Evolutionary conservation across 2,888 invertebrate species (phyloP).

Genomic region (Lepidochrysops patricia): DNA sequence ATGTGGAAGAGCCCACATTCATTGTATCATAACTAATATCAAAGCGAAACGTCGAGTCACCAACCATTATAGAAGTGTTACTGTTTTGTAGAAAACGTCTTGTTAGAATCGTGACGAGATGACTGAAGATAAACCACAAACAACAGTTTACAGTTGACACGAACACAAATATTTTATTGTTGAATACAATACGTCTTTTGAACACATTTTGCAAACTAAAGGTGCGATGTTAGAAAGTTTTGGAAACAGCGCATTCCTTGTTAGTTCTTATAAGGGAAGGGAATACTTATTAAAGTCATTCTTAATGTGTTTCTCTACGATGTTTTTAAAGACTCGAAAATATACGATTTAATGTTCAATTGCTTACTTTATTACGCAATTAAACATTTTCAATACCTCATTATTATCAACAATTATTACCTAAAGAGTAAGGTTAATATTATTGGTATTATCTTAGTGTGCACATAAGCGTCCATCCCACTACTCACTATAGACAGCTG

Average conservation of each 20-base stretch:
- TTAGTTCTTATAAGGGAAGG: background rate
- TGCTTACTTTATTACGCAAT: background rate
- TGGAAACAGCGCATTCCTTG: background rate
- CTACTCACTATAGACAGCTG: background rate
- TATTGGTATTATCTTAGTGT: background rate
- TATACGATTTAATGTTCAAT: background rate
- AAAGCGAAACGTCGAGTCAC: slow-evolving; percentile 42
- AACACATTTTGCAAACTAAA: slow-evolving; percentile 16
- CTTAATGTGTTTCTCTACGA: no score
- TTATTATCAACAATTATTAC: no score
- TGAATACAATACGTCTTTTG: slow-evolving; percentile 21
- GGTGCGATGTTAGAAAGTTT: slow-evolving; percentile 6
- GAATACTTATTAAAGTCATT: no score
- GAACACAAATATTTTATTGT: slow-evolving; percentile 41
- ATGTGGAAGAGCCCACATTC: background rate
- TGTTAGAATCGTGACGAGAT: slow-evolving; percentile 60
- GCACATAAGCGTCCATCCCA: background rate
- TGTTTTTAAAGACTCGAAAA: no score
- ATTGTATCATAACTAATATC: slow-evolving; percentile 37
- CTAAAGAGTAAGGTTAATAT: no score
- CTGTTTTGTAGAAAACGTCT: slow-evolving; percentile 44
- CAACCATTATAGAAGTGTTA: slow-evolving; percentile 42
- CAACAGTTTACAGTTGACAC: slow-evolving; percentile 35
- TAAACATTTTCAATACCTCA: no score
- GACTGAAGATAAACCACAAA: slow-evolving; percentile 41